A percentile compares a stretch with the other conserved stretches of the same genome.
phyloP scores from a whole-genome alignment of 2,888 invertebrate genomes.

The Achlya flavicornis region DNA sequence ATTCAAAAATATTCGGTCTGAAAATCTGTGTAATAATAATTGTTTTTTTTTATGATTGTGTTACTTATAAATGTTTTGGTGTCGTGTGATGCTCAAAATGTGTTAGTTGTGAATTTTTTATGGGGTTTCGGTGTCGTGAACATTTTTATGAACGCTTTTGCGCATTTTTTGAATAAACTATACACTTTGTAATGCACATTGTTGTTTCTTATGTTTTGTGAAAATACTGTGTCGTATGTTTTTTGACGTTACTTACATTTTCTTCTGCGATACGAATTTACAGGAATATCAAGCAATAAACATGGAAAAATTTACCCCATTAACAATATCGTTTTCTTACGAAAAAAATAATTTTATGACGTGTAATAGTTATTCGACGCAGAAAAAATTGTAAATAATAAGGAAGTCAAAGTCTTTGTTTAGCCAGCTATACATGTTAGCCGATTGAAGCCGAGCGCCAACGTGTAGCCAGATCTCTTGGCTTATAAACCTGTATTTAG shows the following conservation, averaged over 20 bases:
- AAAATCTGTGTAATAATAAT: neutral
- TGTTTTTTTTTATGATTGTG: conserved; percentile 9
- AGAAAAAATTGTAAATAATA: conserved; percentile 8
- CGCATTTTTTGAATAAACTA: conserved; percentile 66
- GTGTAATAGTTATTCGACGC: neutral
- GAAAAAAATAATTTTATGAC: neutral
- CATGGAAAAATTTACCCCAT: neutral
- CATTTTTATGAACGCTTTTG: conserved; percentile 79
- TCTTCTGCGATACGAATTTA: conserved; percentile 5
- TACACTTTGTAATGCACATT: conserved; percentile 43
- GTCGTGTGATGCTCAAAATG: conserved; percentile 56
- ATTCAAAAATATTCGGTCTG: neutral
- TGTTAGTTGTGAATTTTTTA: conserved; percentile 68
- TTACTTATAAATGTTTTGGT: conserved; percentile 44
- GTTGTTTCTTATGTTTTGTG: conserved; percentile 29
- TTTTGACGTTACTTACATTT: neutral
- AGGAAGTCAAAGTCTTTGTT: conserved; percentile 15
- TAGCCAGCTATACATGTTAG: no score
- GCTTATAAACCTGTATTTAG: no score
- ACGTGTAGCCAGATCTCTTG: no score
- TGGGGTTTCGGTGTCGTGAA: conserved; percentile 74
- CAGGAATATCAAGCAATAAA: conserved; percentile 5
- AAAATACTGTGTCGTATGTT: conserved; percentile 23
- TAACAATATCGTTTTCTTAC: neutral
- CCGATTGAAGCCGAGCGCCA: no score